phyloP scores from a whole-genome alignment of 2,888 invertebrate genomes.

The Eupithecia subumbrata region DNA sequence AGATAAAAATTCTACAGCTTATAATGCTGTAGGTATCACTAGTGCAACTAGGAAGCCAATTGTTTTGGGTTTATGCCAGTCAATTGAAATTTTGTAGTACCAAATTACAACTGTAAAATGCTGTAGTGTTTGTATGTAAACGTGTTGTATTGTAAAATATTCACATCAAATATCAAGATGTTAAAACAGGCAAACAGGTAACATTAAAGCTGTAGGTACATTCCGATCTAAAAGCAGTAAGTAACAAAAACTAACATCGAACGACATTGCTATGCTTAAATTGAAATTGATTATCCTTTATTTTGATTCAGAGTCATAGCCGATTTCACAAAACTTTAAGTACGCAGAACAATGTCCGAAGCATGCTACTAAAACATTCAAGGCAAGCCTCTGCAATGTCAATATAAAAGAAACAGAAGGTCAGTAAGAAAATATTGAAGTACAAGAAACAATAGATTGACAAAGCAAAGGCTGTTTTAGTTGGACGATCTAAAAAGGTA shows the following conservation, averaged over 20 bases:
- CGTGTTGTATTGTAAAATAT: conserved; percentile 33
- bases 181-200: conserved; percentile 31
- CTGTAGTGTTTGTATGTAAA: conserved; percentile 37
- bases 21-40: conserved; percentile 60
- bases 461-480: conserved; percentile 69
- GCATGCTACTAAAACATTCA: conserved; percentile 70
- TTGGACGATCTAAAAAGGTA: conserved; percentile 83
- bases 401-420: conserved; percentile 41
- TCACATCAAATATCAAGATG: conserved; percentile 20
- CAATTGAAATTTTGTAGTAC: conserved; percentile 53
- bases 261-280: conserved; percentile 36
- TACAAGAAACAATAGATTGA: conserved; percentile 47
- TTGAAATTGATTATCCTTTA: conserved; percentile 16
- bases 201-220: conserved; percentile 33
- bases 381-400: conserved; percentile 66
- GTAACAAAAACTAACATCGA: conserved; percentile 33
- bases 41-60: conserved; percentile 78
- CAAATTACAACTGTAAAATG: conserved; percentile 48
- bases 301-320: conserved; percentile 23
- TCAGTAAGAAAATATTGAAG: conserved; percentile 5
- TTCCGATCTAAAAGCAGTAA: conserved; percentile 38
- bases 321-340: conserved; percentile 33
- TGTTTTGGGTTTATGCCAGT: conserved; percentile 67
- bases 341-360: conserved; percentile 66
- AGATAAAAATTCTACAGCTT: conserved; percentile 48